Evolutionary conservation across 2,888 invertebrate species (phyloP).

Genomic region (Dysmachus trigonus): DNA sequence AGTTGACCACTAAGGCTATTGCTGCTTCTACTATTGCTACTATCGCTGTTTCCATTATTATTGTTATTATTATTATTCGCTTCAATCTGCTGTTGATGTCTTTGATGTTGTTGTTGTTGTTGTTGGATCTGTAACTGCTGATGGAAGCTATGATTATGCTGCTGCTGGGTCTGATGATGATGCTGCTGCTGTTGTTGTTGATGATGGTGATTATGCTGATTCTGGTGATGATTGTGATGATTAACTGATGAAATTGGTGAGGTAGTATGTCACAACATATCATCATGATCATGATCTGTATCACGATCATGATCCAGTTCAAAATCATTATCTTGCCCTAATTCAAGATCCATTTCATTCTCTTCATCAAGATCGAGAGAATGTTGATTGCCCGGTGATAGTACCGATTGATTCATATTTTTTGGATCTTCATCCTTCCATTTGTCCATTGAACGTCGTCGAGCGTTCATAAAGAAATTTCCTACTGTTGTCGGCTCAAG

Average conservation of each 20-base stretch:
- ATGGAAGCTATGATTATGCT: conserved; percentile 40
- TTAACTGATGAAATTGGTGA: conserved; percentile 44
- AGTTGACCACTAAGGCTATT: conserved; percentile 19
- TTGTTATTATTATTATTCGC: conserved; percentile 16
- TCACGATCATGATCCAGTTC: conserved; percentile 57
- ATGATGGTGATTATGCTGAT: conserved; percentile 42
- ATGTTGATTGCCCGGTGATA: conserved; percentile 57
- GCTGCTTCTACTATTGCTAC: conserved; percentile 27
- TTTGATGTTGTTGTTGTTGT: conserved; percentile 43
- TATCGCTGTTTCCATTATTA: background rate
- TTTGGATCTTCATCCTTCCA: conserved; percentile 90
- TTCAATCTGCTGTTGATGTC: conserved; percentile 18
- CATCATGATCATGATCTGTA: conserved; percentile 52
- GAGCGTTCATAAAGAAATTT: conserved; percentile 99
- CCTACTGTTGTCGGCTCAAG: conserved; percentile 98
- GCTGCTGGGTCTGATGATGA: conserved; percentile 43
- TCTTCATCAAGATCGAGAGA: conserved; percentile 60
- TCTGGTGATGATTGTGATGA: conserved; percentile 37
- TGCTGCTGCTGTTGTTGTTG: conserved; percentile 39
- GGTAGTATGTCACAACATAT: conserved; percentile 55
- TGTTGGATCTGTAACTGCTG: conserved; percentile 25
- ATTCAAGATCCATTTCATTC: conserved; percentile 59
- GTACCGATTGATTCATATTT: conserved; percentile 50
- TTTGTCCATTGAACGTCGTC: conserved; percentile 96
- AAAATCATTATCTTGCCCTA: conserved; percentile 60